Conservation (phyloP, 2,888 invertebrate genomes). For the Leptopilina myrica region DNA sequence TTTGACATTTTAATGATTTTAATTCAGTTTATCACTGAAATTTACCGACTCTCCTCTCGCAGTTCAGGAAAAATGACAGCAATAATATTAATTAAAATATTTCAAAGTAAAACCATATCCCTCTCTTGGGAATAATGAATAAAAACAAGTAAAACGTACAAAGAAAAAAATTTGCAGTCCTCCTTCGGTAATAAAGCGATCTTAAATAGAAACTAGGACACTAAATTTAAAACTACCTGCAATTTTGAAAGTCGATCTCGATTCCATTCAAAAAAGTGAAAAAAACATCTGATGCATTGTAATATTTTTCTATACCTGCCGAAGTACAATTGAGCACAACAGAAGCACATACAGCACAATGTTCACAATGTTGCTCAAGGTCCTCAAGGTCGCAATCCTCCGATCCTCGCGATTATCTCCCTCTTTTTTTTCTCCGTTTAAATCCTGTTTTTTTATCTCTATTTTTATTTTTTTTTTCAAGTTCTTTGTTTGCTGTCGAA, state of each 20-base stretch:
- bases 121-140: too few relatives aligned
- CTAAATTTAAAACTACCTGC: slow-evolving; percentile 1
- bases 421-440: background rate
- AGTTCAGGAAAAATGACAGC: too few relatives aligned
- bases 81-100: too few relatives aligned
- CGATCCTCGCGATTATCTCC: background rate
- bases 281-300: background rate
- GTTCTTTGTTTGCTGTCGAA: slow-evolving; percentile 1
- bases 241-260: background rate
- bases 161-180: background rate
- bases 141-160: background rate
- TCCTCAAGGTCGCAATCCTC: background rate
- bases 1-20: background rate
- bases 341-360: background rate
- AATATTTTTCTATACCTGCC: slow-evolving; percentile 9
- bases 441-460: background rate
- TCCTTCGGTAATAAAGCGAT: background rate
- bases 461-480: background rate
- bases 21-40: background rate
- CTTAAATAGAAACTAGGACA: background rate
- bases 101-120: too few relatives aligned
- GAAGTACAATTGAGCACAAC: too few relatives aligned
- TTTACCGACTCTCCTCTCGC: too few relatives aligned
- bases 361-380: slow-evolving; percentile 6
- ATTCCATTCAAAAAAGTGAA: slow-evolving; percentile 7